A percentile compares a stretch with the other conserved stretches of the same genome.
Evolutionary conservation across 1,140 invertebrate genomes (phyloP).

Genomic region (Panagrolaimus sp.): DNA sequence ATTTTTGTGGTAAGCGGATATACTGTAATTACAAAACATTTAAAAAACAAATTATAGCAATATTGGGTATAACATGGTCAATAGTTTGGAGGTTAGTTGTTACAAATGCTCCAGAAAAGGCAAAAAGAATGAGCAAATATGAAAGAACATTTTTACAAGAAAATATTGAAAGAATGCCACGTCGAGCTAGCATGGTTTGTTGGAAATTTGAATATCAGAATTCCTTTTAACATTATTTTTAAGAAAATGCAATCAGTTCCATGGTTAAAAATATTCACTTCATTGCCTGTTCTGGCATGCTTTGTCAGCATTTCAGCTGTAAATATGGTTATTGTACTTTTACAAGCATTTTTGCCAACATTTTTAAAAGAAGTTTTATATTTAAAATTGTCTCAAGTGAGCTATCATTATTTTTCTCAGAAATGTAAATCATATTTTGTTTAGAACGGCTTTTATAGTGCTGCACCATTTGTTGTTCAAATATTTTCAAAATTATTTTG

Average conservation of each 20-base stretch:
- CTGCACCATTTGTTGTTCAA: conserved; percentile 1
- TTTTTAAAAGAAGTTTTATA: conserved; percentile 11
- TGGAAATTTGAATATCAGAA: neutral
- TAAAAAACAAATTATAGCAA: neutral
- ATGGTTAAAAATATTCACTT: conserved; percentile 1
- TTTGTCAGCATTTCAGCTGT: neutral
- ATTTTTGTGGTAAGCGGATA: neutral
- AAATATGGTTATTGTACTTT: conserved; percentile 13
- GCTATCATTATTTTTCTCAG: neutral
- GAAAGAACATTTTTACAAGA: conserved; percentile 3
- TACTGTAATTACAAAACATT: too few species aligned
- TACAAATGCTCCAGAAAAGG: conserved; percentile 14
- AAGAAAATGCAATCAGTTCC: conserved; percentile 3
- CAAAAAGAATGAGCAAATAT: neutral
- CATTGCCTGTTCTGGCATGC: neutral
- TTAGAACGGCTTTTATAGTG: conserved; percentile 14
- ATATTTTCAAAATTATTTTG: conserved; percentile 2
- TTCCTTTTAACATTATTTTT: neutral
- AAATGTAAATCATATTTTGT: neutral
- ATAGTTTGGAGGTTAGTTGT: neutral
- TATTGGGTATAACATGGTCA: neutral
- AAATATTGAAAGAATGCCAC: neutral
- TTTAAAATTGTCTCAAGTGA: neutral
- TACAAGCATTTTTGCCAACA: conserved; percentile 9
- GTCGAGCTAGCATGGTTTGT: neutral